Evolutionary conservation across 2,797 vertebrate genomes (phyloP).

Genomic region (Tenualosa thibaudeaui): DNA sequence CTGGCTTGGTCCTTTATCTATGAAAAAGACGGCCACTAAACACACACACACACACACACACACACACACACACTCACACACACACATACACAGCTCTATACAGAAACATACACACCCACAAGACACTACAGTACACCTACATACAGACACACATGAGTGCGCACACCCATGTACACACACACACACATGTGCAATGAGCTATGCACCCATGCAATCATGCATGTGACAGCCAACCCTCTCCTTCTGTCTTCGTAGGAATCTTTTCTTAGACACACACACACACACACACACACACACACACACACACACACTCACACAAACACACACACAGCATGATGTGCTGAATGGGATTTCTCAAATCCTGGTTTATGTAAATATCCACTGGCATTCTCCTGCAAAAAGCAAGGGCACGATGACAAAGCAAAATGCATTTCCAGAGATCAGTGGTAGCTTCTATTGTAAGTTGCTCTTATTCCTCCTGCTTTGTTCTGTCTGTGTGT

Average conservation of each 20-base stretch:
- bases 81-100: no score
- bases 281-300: no score
- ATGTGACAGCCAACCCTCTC: neutral
- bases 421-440: constrained; percentile 1
- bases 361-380: constrained; percentile 16
- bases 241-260: neutral
- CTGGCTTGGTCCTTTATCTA: neutral
- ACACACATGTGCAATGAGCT: neutral
- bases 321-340: neutral
- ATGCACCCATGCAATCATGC: neutral
- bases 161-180: no score
- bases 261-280: neutral
- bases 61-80: no score
- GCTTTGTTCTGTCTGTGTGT: neutral
- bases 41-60: no score
- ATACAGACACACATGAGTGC: no score
- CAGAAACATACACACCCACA: no score
- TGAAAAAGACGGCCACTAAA: neutral
- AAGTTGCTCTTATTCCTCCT: neutral
- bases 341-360: neutral
- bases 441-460: neutral
- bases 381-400: neutral
- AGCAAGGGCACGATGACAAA: neutral
- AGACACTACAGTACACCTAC: no score
- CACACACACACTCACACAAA: no score